A percentile compares a stretch with the other conserved stretches of the same genome.
Conservation (phyloP, 2,113 vertebrate species). For the Trematocara macrostoma region DNA sequence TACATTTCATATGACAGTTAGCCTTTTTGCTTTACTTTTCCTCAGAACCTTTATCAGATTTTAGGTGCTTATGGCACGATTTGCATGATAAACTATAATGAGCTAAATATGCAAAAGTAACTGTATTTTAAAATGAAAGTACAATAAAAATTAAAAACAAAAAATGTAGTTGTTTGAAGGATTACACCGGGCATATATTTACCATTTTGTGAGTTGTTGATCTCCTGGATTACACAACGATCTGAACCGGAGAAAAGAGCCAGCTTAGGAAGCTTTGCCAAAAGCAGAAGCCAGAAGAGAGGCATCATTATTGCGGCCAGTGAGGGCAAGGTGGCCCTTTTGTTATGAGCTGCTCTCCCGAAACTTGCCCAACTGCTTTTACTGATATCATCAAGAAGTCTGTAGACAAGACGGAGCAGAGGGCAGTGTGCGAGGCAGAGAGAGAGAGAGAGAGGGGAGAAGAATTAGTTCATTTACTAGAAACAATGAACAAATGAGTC, state of each 20-base stretch:
- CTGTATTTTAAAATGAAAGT: neutral
- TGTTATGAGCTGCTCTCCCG: neutral
- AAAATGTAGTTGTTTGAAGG: neutral
- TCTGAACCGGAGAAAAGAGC: neutral
- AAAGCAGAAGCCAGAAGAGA: conserved; percentile 11
- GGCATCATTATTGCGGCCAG: neutral
- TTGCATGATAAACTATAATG: neutral
- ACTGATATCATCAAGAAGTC: neutral
- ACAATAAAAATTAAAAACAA: neutral
- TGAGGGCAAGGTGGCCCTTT: neutral
- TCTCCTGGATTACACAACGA: neutral
- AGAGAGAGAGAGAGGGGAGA: neutral
- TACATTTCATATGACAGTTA: neutral
- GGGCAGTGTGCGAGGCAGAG: neutral
- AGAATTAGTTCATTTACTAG: conserved; percentile 16
- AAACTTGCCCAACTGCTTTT: neutral
- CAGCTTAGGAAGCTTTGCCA: neutral
- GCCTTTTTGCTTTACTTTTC: neutral
- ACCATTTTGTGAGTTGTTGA: conserved; percentile 10
- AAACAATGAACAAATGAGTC: conserved; percentile 43
- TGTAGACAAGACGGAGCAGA: neutral
- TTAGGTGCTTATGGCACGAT: neutral
- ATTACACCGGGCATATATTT: neutral
- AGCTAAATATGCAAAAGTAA: neutral
- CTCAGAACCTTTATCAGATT: neutral